A percentile compares a stretch with the other conserved stretches of the same genome.
Evolutionary conservation across 92 coral and sea anemone species (phyloP).

Genomic region (Actinernus sp.): DNA sequence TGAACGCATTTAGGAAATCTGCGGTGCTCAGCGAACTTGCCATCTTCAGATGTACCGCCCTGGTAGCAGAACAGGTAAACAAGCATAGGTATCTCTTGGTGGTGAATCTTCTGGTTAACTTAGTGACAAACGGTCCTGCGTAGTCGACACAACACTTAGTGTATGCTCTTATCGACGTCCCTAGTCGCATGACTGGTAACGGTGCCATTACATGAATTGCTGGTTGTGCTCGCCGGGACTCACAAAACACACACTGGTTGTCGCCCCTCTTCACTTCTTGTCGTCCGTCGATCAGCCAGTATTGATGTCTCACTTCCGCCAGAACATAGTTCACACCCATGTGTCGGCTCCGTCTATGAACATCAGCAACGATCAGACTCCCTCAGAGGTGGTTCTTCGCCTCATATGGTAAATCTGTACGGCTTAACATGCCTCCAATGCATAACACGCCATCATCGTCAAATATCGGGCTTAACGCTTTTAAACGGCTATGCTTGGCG

Average conservation of each 20-base stretch:
- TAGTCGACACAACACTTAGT: slow-evolving; percentile 25
- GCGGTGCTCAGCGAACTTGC: too few species aligned
- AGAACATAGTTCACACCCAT: slow-evolving; percentile 49
- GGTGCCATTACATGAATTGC: slow-evolving; percentile 28
- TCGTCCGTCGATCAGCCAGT: slow-evolving; percentile 21
- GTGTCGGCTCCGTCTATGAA: slow-evolving; percentile 29
- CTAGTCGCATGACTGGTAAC: slow-evolving; percentile 18
- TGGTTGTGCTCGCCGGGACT: not conserved
- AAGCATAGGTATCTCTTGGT: too few species aligned
- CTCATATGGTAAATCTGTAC: too few species aligned
- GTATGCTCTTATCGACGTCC: slow-evolving; percentile 32
- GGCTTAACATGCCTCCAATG: slow-evolving; percentile 23
- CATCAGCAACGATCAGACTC: slow-evolving; percentile 34
- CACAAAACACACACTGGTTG: not conserved
- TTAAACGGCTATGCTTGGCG: slow-evolving; percentile 29
- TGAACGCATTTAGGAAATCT: too few species aligned
- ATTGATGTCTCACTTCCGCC: slow-evolving; percentile 14
- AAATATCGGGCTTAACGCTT: slow-evolving; percentile 18
- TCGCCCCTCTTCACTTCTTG: slow-evolving; percentile 11
- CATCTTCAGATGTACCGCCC: too few species aligned
- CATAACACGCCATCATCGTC: slow-evolving; percentile 20
- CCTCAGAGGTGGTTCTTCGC: too few species aligned
- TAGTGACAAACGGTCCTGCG: slow-evolving; percentile 26
- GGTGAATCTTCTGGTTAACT: slow-evolving; percentile 27
- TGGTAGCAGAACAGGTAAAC: too few species aligned